phyloP scores from a whole-genome alignment of 2,888 invertebrate species.

The Zhuqinia jingwanae region DNA sequence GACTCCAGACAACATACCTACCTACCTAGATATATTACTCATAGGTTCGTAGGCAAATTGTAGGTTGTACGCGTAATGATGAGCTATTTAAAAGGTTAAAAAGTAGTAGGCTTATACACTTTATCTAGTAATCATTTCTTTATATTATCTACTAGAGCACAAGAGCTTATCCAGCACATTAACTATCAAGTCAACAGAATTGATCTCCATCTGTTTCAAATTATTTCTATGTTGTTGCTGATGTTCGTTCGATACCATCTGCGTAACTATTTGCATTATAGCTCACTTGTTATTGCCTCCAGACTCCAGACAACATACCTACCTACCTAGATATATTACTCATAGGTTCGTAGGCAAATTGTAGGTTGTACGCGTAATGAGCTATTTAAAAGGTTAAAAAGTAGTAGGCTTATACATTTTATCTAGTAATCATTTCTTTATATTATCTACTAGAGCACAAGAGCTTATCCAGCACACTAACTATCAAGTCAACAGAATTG shows the following conservation, averaged over 20 bases:
- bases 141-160: neutral
- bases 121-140: neutral
- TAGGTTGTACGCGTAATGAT: neutral
- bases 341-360: neutral
- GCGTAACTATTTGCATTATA: no score
- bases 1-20: no score
- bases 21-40: neutral
- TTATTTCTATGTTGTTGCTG: conserved; percentile 15
- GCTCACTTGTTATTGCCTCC: neutral
- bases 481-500: neutral
- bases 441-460: neutral
- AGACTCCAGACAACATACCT: no score
- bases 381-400: neutral
- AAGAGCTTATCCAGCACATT: neutral
- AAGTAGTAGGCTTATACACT: neutral
- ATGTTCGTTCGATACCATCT: no score
- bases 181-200: neutral
- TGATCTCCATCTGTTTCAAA: conserved; percentile 50
- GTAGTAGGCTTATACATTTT: neutral
- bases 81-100: neutral
- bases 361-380: neutral
- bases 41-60: neutral
- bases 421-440: neutral
- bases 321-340: neutral
- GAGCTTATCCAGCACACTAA: neutral